Conservation (phyloP, 2,797 vertebrate species). For the Lerista edwardsae region DNA sequence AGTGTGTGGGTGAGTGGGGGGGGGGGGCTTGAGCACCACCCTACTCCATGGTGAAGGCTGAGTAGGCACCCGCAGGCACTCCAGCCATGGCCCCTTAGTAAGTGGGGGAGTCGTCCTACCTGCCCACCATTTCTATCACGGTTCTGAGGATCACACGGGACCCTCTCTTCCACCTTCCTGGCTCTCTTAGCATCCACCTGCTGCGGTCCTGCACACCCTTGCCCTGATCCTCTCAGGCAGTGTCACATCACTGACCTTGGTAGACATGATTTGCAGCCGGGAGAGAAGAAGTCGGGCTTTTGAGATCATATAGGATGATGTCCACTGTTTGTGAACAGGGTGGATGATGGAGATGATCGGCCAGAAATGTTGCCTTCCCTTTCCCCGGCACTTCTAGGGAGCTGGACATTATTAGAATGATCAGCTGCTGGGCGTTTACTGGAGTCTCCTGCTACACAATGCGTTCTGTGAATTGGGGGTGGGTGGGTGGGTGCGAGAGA, state of each 20-base stretch:
- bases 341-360: not conserved
- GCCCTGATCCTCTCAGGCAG: too few species aligned
- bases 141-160: not conserved
- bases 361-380: not conserved
- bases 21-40: not conserved
- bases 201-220: not conserved
- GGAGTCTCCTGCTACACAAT: not conserved
- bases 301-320: not conserved
- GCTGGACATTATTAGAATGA: not conserved
- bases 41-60: not conserved
- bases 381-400: not conserved
- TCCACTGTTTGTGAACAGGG: not conserved
- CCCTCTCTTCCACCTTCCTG: not conserved
- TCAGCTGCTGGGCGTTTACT: not conserved
- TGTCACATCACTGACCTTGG: conserved; percentile 20
- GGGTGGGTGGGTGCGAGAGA: not conserved
- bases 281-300: not conserved
- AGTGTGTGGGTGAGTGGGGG: not conserved
- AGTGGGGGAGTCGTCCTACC: not conserved
- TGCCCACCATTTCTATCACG: not conserved
- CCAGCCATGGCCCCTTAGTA: not conserved
- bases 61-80: not conserved
- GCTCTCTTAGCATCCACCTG: not conserved
- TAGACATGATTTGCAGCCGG: not conserved
- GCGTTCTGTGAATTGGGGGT: not conserved